Evolutionary conservation across 2,888 invertebrate species (phyloP).

Genomic region (Megamerina dolium): DNA sequence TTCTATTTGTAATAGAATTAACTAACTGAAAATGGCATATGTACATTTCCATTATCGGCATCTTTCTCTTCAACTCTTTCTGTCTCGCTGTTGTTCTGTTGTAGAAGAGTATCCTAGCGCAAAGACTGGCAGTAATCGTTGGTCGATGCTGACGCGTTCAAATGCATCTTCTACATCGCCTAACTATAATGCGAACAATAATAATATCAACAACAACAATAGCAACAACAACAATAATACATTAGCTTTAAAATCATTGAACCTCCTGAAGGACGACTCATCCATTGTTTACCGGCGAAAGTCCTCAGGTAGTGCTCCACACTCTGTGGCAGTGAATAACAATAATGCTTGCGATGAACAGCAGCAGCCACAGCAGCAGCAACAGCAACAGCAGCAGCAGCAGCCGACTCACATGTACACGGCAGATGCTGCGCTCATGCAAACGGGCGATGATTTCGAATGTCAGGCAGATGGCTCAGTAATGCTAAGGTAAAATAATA

Average conservation of each 20-base stretch:
- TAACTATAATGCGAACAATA: conserved; percentile 21
- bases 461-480: conserved; percentile 56
- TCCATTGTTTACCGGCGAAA: conserved; percentile 44
- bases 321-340: conserved; percentile 3
- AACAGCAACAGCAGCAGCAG: conserved; percentile 21
- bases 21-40: no score
- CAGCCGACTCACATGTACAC: conserved; percentile 23
- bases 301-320: conserved; percentile 45
- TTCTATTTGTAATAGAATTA: no score
- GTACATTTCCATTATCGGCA: no score
- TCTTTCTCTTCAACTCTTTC: no score
- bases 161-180: conserved; percentile 11
- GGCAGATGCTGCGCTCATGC: conserved; percentile 24
- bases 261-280: conserved; percentile 46
- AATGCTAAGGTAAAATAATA: conserved; percentile 54
- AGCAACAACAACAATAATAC: conserved; percentile 37
- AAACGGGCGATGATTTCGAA: conserved; percentile 50
- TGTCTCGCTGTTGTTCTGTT: no score
- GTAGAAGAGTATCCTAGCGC: conserved; percentile 31
- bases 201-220: conserved; percentile 31
- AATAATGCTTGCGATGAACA: conserved; percentile 32
- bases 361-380: conserved; percentile 23
- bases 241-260: conserved; percentile 37
- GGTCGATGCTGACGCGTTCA: conserved; percentile 37
- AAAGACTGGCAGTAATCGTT: conserved; percentile 36